phyloP scores from a whole-genome alignment of 2,797 vertebrate species.

The Anabas testudineus region DNA sequence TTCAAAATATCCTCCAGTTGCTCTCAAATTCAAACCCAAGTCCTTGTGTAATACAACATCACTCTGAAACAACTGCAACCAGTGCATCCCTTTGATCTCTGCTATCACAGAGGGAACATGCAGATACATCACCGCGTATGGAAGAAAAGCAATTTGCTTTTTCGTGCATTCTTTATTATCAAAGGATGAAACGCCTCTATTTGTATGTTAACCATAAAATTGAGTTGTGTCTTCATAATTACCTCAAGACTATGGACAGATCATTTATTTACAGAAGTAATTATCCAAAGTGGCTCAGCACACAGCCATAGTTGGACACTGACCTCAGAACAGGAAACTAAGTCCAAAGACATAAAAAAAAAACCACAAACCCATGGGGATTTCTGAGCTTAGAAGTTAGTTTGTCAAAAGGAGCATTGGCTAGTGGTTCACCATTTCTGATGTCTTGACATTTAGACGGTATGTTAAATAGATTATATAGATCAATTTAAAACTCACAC shows the following conservation, averaged over 20 bases:
- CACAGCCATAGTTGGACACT: slow-evolving; percentile 65
- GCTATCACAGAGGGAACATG: slow-evolving; percentile 1
- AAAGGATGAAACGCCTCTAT: slow-evolving; percentile 32
- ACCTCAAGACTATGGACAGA: slow-evolving; percentile 44
- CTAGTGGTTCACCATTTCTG: slow-evolving; percentile 37
- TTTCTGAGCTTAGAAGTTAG: slow-evolving; percentile 38
- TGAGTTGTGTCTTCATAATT: slow-evolving; percentile 42
- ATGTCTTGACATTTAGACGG: slow-evolving; percentile 20
- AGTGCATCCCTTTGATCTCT: slow-evolving; percentile 22
- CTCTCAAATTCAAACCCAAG: slow-evolving; percentile 32
- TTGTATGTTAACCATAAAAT: slow-evolving; percentile 44
- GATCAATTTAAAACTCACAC: slow-evolving; percentile 8
- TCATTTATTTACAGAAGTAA: slow-evolving; percentile 72
- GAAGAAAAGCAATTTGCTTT: slow-evolving; percentile 16
- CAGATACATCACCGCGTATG: slow-evolving; percentile 5
- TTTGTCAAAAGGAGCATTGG: slow-evolving; percentile 48
- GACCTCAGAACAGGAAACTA: slow-evolving; percentile 72
- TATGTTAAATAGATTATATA: not conserved
- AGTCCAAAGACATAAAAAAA: slow-evolving; percentile 66
- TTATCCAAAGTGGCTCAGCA: slow-evolving; percentile 65
- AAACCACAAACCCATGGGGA: slow-evolving; percentile 61
- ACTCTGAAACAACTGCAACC: slow-evolving; percentile 5
- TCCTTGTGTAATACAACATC: slow-evolving; percentile 27
- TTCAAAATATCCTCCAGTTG: slow-evolving; percentile 65
- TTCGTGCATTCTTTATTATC: slow-evolving; percentile 17